Evolutionary conservation across 2,888 invertebrate species (phyloP).

Genomic region (Pyrgus malvae): DNA sequence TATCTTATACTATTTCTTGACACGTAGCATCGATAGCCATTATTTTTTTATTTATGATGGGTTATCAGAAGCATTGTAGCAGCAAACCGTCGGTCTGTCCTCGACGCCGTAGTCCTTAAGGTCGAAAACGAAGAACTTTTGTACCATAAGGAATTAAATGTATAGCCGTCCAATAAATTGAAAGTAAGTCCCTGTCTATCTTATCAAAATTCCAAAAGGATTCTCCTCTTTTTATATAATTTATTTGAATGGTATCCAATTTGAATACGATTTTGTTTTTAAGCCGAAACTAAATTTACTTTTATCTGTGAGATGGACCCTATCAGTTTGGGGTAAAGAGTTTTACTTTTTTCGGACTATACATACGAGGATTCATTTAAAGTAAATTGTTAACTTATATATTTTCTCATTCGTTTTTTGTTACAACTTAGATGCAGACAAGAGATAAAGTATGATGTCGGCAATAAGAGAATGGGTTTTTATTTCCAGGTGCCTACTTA

Average conservation of each 20-base stretch:
- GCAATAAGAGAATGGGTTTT: no score
- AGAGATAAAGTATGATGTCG: no score
- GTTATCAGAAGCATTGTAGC: conserved; percentile 12
- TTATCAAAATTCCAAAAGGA: conserved; percentile 21
- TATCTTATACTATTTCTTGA: conserved; percentile 54
- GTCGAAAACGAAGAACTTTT: conserved; percentile 10
- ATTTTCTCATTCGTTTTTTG: no score
- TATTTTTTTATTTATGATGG: conserved; percentile 36
- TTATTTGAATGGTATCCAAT: conserved; percentile 18
- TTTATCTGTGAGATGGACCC: conserved; percentile 2
- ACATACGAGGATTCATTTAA: no score
- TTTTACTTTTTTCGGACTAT: background rate
- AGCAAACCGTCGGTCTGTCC: background rate
- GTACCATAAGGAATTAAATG: conserved; percentile 7
- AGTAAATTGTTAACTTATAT: background rate
- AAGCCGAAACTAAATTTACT: conserved; percentile 9
- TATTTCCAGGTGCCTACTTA: no score
- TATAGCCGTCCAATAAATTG: conserved; percentile 16
- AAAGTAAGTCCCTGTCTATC: conserved; percentile 10
- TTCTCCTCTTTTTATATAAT: conserved; percentile 17
- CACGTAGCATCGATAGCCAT: conserved; percentile 47
- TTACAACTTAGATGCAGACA: no score
- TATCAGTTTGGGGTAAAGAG: background rate
- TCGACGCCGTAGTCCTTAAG: conserved; percentile 1
- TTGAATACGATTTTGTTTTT: conserved; percentile 24